Base-by-base conservation (phyloP, 2,113 vertebrate genomes). In the Callipepla californica region DNA sequence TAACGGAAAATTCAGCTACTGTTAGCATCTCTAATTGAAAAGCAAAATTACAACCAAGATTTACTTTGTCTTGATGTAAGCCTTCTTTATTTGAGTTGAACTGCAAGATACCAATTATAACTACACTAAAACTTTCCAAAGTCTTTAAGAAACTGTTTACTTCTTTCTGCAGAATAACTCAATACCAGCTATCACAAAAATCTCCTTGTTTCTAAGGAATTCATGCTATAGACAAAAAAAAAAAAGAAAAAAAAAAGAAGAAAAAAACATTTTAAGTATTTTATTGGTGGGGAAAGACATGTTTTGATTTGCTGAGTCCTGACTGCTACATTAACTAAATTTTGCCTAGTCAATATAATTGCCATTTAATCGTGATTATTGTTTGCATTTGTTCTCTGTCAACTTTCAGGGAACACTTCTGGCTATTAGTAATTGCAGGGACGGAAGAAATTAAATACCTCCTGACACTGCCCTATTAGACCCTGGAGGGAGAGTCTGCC, bases 281-380 rank as follows among this genome's bases (percentile, higher is more conserved):
- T 91, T 36, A 79, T 55, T 81, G 32, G 45, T 73, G 28, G 42
- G 25, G 50, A 90, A 94, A 91, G 62, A 72, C 32, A 76, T 69
- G 69, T 92, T 53, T 90, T 87, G 40, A 30, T 50, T 90, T 68
- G 13, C n/a, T 89, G 51, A 53, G 7, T 5, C 77, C 77, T 90
- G 57, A 62, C 16, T 47, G 22, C 57, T 87, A 89, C 26, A 65
- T 51, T 73, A 92, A 76, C 18, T n/a, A 4, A 72, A 63, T 75
- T 92, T 92, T 81, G 44, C 50, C 81, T 86, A 75, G 83, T 92
- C 88, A 78, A 88, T 93, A 78, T 88, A 90, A 92, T 84, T 92
- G 76, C 38, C 18, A 32, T 80, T 83, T 92, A 93, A 88, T 12
- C 63, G 61, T 38, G 7, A 45, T 76, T 92, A 92, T 75, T 67